Conservation (phyloP, 2,888 invertebrate genomes). For the Hanleya hanleyi region DNA sequence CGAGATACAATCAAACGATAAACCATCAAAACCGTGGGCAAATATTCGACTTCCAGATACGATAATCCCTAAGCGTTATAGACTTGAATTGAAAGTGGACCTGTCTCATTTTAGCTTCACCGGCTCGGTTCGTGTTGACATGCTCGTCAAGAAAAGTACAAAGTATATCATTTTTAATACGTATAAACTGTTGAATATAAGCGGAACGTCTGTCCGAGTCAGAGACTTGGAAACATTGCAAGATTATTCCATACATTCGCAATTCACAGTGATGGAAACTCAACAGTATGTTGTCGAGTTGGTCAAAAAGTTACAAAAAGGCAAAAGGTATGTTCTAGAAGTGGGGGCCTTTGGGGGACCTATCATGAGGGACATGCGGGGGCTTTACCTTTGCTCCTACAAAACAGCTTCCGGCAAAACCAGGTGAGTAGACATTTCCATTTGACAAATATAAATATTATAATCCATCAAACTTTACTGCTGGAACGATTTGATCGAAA, state of each 20-base stretch:
- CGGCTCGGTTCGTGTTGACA: constrained; percentile 51
- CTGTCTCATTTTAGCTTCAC: constrained; percentile 42
- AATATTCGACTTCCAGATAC: constrained; percentile 51
- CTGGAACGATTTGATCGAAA: too few relatives aligned
- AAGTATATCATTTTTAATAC: constrained; percentile 53
- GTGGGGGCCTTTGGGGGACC: constrained; percentile 44
- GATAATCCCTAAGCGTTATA: constrained; percentile 53
- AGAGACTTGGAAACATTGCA: background rate
- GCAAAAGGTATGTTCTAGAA: constrained; percentile 39
- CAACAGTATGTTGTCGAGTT: constrained; percentile 1
- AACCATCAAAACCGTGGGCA: constrained; percentile 36
- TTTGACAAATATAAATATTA: too few relatives aligned
- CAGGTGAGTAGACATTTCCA: constrained; percentile 46
- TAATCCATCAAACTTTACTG: too few relatives aligned
- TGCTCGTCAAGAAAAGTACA: constrained; percentile 41
- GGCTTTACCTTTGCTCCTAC: constrained; percentile 57
- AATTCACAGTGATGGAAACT: background rate
- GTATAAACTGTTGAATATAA: background rate
- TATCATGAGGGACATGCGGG: constrained; percentile 48
- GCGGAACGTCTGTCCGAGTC: background rate
- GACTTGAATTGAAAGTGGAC: constrained; percentile 48
- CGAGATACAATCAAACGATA: background rate
- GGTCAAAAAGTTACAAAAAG: constrained; percentile 22
- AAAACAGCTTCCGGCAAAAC: constrained; percentile 32
- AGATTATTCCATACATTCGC: background rate